Percentiles rank a stretch among this genome's conserved stretches.
These are phyloP conservation scores for Schizotus pectinicornis DNA, from an alignment of 2,888 invertebrate species.

Conservation along the genomic window DNA sequence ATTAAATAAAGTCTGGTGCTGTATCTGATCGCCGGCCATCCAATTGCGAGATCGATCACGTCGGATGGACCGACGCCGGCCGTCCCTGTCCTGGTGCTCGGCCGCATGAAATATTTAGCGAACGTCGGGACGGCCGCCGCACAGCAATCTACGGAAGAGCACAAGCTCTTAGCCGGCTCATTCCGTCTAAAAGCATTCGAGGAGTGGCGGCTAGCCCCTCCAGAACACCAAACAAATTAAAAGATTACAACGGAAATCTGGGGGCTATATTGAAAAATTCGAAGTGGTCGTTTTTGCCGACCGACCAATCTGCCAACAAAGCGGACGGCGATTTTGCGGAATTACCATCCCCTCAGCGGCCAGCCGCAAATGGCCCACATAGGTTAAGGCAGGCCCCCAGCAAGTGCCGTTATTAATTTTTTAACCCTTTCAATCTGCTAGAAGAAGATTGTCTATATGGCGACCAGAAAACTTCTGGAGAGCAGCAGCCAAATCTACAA, in stretches of 20 bases:
- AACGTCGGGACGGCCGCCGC: constrained; percentile 32
- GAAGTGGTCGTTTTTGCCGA: too few species aligned
- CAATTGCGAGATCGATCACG: constrained; percentile 55
- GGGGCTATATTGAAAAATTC: too few species aligned
- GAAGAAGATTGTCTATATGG: too few species aligned
- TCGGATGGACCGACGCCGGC: constrained; percentile 35
- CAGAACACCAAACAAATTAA: constrained; percentile 11
- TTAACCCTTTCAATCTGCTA: too few species aligned
- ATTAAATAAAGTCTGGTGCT: constrained; percentile 56
- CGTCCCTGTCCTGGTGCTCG: constrained; percentile 36
- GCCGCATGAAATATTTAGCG: constrained; percentile 56
- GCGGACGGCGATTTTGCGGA: too few species aligned
- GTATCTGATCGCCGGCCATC: constrained; percentile 54
- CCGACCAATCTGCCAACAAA: too few species aligned
- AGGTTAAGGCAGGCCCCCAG: too few species aligned
- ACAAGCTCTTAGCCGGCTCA: constrained; percentile 56
- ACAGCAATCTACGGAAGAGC: constrained; percentile 57
- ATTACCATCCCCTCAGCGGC: too few species aligned
- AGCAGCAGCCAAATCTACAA: too few species aligned
- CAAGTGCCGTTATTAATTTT: too few species aligned
- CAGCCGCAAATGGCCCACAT: too few species aligned
- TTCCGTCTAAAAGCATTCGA: constrained; percentile 56
- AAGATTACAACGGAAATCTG: constrained; percentile 2
- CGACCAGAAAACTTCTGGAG: too few species aligned
- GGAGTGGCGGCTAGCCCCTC: not conserved